These are phyloP conservation scores for Erebia aethiops DNA, from an alignment of 2,888 invertebrate species.

Conservation along the genomic window DNA sequence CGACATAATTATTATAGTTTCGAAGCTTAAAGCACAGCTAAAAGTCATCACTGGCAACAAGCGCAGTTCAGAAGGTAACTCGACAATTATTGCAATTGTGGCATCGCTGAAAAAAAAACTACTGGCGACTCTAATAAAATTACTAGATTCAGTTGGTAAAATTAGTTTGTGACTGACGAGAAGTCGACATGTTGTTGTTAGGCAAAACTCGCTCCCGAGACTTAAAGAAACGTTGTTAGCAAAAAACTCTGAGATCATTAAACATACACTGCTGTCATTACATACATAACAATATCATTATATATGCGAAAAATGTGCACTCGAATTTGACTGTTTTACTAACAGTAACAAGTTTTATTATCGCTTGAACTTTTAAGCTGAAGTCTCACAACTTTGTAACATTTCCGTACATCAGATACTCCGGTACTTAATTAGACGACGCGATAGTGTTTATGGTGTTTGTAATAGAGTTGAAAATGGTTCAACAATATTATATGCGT, in stretches of 20 bases:
- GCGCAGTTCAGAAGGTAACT: too few species aligned
- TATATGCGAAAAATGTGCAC: background rate
- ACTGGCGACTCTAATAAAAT: background rate
- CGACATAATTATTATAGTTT: too few species aligned
- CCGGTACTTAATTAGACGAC: conserved; percentile 4
- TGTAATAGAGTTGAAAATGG: background rate
- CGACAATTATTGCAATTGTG: too few species aligned
- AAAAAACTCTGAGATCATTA: conserved; percentile 21
- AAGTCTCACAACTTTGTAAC: conserved; percentile 19
- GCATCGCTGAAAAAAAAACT: too few species aligned
- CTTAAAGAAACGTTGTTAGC: conserved; percentile 9
- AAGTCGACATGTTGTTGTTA: conserved; percentile 6
- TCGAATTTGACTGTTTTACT: background rate
- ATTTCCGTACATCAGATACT: conserved; percentile 16
- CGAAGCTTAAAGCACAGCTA: too few species aligned
- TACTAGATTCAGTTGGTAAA: background rate
- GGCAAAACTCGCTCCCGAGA: conserved; percentile 1
- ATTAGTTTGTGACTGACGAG: background rate
- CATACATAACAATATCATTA: conserved; percentile 2
- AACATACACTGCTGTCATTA: background rate
- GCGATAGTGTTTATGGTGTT: background rate
- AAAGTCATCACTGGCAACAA: too few species aligned
- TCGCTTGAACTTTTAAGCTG: background rate
- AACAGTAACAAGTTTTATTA: background rate
- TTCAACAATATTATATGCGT: background rate